Percentiles rank a stretch among this genome's conserved stretches.
Conservation (phyloP, 1,140 invertebrate genomes). For the Phenacoccus solenopsis region DNA sequence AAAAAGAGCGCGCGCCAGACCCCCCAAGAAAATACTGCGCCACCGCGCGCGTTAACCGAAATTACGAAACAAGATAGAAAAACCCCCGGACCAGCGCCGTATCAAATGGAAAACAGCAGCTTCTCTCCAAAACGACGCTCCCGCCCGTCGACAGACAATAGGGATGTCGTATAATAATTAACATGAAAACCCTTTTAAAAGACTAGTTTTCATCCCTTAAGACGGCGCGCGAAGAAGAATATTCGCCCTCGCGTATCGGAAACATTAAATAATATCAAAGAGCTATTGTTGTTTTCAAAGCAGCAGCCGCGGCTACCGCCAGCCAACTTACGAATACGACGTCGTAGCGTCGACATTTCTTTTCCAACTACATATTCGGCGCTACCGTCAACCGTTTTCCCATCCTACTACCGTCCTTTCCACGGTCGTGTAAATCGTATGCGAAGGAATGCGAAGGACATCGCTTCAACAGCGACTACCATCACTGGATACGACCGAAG, state of each 20-base stretch:
- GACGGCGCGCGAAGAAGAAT: background rate
- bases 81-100: too few relatives aligned
- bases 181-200: constrained; percentile 3
- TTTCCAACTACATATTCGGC: too few relatives aligned
- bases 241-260: background rate
- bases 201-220: constrained; percentile 1
- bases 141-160: background rate
- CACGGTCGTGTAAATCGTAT: too few relatives aligned
- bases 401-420: background rate
- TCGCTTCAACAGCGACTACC: too few relatives aligned
- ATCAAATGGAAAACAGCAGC: background rate
- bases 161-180: background rate
- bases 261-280: constrained; percentile 3
- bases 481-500: too few relatives aligned
- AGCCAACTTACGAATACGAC: background rate
- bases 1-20: too few relatives aligned
- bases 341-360: background rate
- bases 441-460: too few relatives aligned
- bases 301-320: too few relatives aligned
- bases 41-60: too few relatives aligned
- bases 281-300: background rate
- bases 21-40: too few relatives aligned
- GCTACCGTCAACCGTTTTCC: background rate
- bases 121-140: background rate
- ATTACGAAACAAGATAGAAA: too few relatives aligned